Percentiles rank a stretch among this genome's conserved stretches.
Evolutionary conservation across 2,888 invertebrate genomes (phyloP).

Genomic region (Rhogogaster chlorosoma): DNA sequence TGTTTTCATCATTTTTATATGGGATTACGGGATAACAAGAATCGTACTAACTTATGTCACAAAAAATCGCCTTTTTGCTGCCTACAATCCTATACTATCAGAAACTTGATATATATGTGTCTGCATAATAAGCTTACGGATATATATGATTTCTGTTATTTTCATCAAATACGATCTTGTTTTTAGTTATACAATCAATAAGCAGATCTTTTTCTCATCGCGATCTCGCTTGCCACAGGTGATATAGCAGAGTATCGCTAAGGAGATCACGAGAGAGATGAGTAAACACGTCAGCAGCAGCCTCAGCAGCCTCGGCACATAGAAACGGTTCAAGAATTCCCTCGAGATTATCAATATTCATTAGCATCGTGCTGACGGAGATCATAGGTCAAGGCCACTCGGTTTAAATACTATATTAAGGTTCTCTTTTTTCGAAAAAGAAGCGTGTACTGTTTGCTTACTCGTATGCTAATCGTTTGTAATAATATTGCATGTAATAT

Average conservation of each 20-base stretch:
- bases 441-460: background rate
- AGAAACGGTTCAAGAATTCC: constrained; percentile 18
- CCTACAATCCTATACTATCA: too few relatives aligned
- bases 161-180: background rate
- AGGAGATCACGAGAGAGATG: background rate
- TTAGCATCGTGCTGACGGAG: constrained; percentile 14
- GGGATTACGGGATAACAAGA: too few relatives aligned
- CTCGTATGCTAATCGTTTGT: background rate
- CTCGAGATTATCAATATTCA: constrained; percentile 19
- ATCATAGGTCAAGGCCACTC: constrained; percentile 18
- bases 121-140: background rate
- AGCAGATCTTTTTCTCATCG: background rate
- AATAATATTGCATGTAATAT: background rate
- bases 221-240: background rate
- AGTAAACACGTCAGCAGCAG: background rate
- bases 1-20: too few relatives aligned
- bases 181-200: background rate
- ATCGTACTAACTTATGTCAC: too few relatives aligned
- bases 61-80: too few relatives aligned
- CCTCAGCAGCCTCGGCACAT: background rate
- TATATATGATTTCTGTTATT: background rate
- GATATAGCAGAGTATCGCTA: background rate
- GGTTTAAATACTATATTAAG: background rate
- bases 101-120: background rate
- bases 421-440: background rate